Conservation (phyloP, 1,140 invertebrate species). For the Drosophila pandora region DNA sequence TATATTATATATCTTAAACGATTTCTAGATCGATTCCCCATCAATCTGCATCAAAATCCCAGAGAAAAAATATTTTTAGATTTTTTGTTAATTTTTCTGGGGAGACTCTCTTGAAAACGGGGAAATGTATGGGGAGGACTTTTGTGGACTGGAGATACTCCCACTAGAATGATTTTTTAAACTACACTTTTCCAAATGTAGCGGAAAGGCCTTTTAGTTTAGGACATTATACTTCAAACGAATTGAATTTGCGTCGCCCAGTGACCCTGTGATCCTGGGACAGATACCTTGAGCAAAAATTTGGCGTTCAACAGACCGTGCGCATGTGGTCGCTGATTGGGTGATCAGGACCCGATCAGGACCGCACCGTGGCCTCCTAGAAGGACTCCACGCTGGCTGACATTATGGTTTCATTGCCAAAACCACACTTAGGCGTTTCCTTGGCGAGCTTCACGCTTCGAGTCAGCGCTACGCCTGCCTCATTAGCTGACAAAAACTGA, state of each 20-base stretch:
- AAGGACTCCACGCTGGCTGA: conserved; percentile 63
- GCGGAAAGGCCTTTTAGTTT: too few relatives aligned
- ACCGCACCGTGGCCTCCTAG: conserved; percentile 19
- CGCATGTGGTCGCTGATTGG: conserved; percentile 57
- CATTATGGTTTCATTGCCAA: conserved; percentile 81
- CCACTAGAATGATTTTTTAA: too few relatives aligned
- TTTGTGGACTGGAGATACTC: too few relatives aligned
- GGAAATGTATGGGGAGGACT: too few relatives aligned
- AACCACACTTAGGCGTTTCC: conserved; percentile 66
- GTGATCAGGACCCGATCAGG: conserved; percentile 47
- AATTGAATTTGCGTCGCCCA: conserved; percentile 21
- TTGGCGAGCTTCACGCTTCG: conserved; percentile 64
- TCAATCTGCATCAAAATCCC: too few relatives aligned
- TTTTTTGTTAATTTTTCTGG: too few relatives aligned
- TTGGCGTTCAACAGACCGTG: conserved; percentile 25
- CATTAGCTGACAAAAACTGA: conserved; percentile 33
- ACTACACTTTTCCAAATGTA: too few relatives aligned
- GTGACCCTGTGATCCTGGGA: conserved; percentile 20
- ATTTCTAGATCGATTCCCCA: too few relatives aligned
- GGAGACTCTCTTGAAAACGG: too few relatives aligned
- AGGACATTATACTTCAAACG: conserved; percentile 19
- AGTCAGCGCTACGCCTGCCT: conserved; percentile 39
- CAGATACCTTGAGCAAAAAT: conserved; percentile 20
- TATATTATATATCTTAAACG: too few relatives aligned
- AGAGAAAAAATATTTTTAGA: too few relatives aligned